These are phyloP conservation scores for Cynocephalus volans DNA, from an alignment of 2,113 vertebrate genomes.

Conservation along the genomic window DNA sequence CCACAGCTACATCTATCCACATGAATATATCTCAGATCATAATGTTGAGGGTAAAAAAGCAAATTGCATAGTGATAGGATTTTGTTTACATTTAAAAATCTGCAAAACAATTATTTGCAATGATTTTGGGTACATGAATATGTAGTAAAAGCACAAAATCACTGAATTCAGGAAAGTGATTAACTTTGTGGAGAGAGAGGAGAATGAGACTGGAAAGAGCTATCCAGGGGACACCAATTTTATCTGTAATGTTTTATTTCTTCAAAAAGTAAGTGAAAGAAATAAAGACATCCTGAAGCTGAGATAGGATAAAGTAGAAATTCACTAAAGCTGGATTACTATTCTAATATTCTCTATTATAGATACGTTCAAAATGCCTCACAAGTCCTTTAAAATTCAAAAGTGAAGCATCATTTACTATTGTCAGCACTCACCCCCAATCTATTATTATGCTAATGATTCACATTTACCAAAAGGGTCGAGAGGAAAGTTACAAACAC, in stretches of 20 bases:
- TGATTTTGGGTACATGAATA: not conserved
- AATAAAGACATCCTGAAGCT: not conserved
- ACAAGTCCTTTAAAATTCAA: not conserved
- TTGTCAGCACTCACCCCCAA: not conserved
- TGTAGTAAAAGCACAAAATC: not conserved
- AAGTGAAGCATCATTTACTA: not conserved
- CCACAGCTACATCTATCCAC: not conserved
- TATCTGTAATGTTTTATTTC: not conserved
- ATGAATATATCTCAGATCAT: not conserved
- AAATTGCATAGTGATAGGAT: not conserved
- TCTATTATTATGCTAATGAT: not conserved
- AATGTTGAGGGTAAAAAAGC: not conserved
- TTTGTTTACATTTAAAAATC: constrained; percentile 45
- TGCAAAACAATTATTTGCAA: not conserved
- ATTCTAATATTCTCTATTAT: not conserved
- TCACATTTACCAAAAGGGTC: not conserved
- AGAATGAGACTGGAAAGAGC: not conserved
- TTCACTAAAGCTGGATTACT: not conserved
- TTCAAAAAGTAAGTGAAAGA: constrained; percentile 6
- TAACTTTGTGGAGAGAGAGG: not conserved
- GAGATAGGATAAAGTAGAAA: not conserved
- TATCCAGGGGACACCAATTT: not conserved
- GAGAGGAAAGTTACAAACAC: not conserved
- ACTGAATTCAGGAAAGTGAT: constrained; percentile 24
- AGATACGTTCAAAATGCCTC: not conserved